Percentiles rank a stretch among this genome's conserved stretches.
Conservation (phyloP, 2,113 vertebrate species). For the Anguilla japonica region DNA sequence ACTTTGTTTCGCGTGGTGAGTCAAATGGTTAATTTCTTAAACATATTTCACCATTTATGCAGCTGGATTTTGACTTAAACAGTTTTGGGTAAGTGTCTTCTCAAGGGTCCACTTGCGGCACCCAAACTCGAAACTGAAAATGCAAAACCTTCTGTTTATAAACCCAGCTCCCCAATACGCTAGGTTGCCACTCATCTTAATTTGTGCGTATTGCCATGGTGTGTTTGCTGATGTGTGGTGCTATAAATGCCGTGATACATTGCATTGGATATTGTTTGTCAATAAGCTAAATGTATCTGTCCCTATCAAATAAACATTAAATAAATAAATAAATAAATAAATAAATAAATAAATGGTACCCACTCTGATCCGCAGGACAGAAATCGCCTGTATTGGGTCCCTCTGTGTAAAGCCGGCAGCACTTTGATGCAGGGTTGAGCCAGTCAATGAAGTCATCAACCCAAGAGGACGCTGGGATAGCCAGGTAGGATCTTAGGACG, state of each 20-base stretch:
- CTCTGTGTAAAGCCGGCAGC: slow-evolving; percentile 69
- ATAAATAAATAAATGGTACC: slow-evolving; percentile 43
- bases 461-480: slow-evolving; percentile 89
- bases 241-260: no score
- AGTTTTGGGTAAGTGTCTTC: neutral
- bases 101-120: neutral
- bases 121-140: neutral
- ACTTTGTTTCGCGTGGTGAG: neutral
- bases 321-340: no score
- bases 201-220: neutral
- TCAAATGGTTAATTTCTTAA: neutral
- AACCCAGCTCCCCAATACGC: neutral
- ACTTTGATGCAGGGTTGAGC: slow-evolving; percentile 79
- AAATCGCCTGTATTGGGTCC: slow-evolving; percentile 64
- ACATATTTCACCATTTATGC: neutral
- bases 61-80: neutral
- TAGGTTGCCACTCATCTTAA: neutral
- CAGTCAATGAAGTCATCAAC: slow-evolving; percentile 94
- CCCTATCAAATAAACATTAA: no score
- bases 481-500: slow-evolving; percentile 80
- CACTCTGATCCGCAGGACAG: slow-evolving; percentile 79
- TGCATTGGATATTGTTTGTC: no score
- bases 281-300: no score
- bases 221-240: no score
- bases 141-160: neutral